phyloP scores from a whole-genome alignment of 2,113 vertebrate species.

The Pseudopipra pipra region DNA sequence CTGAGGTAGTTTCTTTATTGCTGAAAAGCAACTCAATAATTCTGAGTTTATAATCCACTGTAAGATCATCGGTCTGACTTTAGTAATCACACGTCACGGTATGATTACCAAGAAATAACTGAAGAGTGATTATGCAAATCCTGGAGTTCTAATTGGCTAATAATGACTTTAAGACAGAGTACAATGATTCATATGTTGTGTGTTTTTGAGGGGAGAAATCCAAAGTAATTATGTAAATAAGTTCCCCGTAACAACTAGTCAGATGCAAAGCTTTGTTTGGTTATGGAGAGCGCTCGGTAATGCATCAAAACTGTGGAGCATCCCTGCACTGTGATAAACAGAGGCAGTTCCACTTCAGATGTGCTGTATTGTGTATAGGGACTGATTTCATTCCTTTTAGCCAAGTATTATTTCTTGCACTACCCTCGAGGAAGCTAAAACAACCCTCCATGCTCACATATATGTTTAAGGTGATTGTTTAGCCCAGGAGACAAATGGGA shows the following conservation, averaged over 20 bases:
- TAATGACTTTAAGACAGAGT: slow-evolving; percentile 53
- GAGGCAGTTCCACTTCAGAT: neutral
- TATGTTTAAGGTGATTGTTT: slow-evolving; percentile 40
- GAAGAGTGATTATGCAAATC: slow-evolving; percentile 59
- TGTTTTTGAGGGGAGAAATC: slow-evolving; percentile 39
- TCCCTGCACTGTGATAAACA: neutral
- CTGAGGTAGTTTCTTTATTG: slow-evolving; percentile 5
- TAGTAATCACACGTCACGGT: slow-evolving; percentile 6
- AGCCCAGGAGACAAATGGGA: slow-evolving; percentile 19
- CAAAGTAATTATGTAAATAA: slow-evolving; percentile 54
- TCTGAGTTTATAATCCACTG: slow-evolving; percentile 20
- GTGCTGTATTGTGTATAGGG: neutral
- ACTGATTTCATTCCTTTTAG: neutral
- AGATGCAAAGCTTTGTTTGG: slow-evolving; percentile 46
- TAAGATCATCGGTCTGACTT: neutral
- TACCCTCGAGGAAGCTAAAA: slow-evolving; percentile 60
- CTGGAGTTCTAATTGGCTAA: slow-evolving; percentile 57
- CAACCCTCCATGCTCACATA: slow-evolving; percentile 28
- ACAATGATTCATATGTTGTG: slow-evolving; percentile 48
- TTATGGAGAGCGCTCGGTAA: neutral
- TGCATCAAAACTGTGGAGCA: neutral
- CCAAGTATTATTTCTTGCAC: neutral
- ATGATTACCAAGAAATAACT: slow-evolving; percentile 50
- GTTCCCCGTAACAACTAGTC: slow-evolving; percentile 30
- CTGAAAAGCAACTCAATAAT: slow-evolving; percentile 1